These are phyloP conservation scores for Zaprionus africanus DNA, from an alignment of 1,140 invertebrate genomes.

Conservation along the genomic window DNA sequence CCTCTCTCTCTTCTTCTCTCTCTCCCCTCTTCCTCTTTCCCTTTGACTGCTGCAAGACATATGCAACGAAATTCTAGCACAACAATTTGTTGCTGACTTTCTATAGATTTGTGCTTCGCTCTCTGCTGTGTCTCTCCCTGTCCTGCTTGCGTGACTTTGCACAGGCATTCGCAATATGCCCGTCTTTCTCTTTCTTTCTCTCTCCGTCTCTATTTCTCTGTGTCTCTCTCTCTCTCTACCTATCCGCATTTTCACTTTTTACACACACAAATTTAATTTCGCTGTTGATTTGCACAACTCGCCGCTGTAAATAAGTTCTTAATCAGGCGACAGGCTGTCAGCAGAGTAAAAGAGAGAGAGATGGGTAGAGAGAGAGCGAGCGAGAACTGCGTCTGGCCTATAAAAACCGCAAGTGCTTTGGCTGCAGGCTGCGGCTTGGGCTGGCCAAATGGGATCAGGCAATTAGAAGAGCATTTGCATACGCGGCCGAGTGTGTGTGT, in stretches of 20 bases:
- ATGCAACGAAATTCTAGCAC: constrained; percentile 32
- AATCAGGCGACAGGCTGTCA: constrained; percentile 62
- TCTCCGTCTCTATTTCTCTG: constrained; percentile 6
- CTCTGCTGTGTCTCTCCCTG: background rate
- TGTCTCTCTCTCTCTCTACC: background rate
- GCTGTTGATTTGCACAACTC: constrained; percentile 25
- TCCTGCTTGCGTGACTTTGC: no score
- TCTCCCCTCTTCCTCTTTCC: background rate
- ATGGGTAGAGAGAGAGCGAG: background rate
- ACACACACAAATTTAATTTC: constrained; percentile 31
- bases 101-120: constrained; percentile 1
- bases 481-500: background rate
- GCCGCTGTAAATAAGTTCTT: constrained; percentile 51
- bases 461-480: constrained; percentile 29
- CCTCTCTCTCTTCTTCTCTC: background rate
- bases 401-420: constrained; percentile 30
- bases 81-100: constrained; percentile 42
- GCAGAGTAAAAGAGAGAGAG: constrained; percentile 2
- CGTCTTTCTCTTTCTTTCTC: background rate
- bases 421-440: background rate
- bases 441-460: constrained; percentile 10
- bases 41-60: constrained; percentile 27
- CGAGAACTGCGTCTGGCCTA: constrained; percentile 20
- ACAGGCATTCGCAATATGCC: constrained; percentile 5
- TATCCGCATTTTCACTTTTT: constrained; percentile 55